A percentile compares a stretch with the other conserved stretches of the same genome.
These are phyloP conservation scores for Haemorhous mexicanus DNA, from an alignment of 2,113 vertebrate genomes.

Conservation along the genomic window DNA sequence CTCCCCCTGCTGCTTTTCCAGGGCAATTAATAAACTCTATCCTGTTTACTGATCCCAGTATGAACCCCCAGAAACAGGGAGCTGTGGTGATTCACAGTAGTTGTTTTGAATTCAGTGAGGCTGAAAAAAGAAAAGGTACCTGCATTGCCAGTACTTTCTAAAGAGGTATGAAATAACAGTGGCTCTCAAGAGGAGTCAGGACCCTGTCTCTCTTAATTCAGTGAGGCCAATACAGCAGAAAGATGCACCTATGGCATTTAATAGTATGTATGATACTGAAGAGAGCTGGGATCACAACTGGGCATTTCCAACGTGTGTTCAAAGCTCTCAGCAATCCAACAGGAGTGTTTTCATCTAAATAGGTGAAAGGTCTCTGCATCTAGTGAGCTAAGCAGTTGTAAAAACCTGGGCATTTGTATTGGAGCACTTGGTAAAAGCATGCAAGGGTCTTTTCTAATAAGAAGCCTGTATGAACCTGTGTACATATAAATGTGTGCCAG, in stretches of 20 bases:
- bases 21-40: background rate
- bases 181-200: background rate
- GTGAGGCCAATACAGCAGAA: background rate
- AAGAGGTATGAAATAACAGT: background rate
- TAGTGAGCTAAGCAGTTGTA: background rate
- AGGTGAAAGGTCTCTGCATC: background rate
- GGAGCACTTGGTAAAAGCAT: background rate
- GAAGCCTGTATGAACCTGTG: background rate
- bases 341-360: background rate
- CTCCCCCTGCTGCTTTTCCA: background rate
- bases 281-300: background rate
- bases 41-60: background rate
- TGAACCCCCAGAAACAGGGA: background rate
- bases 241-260: background rate
- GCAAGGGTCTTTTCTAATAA: background rate
- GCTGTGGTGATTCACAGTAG: background rate
- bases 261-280: background rate
- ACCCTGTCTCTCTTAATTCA: background rate
- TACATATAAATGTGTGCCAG: background rate
- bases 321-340: background rate
- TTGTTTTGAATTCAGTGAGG: background rate
- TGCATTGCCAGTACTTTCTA: background rate
- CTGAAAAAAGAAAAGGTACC: background rate
- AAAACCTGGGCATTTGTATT: background rate
- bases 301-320: background rate